Base-by-base conservation (phyloP, 1,140 invertebrate genomes). In the Rhagoletis zephyria region DNA sequence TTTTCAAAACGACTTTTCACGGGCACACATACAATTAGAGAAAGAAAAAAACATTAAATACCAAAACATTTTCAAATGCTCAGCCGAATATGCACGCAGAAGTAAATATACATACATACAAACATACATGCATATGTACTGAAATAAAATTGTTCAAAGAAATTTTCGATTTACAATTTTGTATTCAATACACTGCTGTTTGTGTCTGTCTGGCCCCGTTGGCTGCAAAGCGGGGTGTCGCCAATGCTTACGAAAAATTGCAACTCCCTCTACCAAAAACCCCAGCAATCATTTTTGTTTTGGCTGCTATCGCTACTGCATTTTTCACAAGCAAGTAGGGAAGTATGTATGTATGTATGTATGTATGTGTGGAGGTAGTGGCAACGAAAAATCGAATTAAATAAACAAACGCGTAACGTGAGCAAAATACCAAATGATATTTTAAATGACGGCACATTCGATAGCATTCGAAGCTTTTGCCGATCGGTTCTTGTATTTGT, bases 391-490 rank as follows among this genome's bases (percentile, higher is more conserved):
- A 88, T 88, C 88, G 88, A 88, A 88, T 88, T 88, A 87, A 88
- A 88, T 88, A 88, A 88, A 88, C 88, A 88, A 88, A 87, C 87
- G 86, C 85, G 77, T 85, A 88, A 87, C 88, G 88, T 88, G 88
- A 88, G 48, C 86, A 85, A 88, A 88, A 63, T 88, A 64, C 67
- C 64, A 87, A 88, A 88, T 86, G 65, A 63, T 85, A 88, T 86
- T 86, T 74, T 86, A 88, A 86, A 88, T 86, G 85, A 60, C 85
- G 56, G 59, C 67, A 19, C 40, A 67, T 74, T 61, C 67, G 63
- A 87, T 63, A 61, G 42, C 87, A 12, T 56, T 56, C 74, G 51
- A 56, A 19, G 74, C 48, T 81, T 81, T 81, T 56, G 10, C 48
- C 74, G 19, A 81, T 19, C 45, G 45, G n/a, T 81, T 56, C 19